These are phyloP conservation scores for Gonocerus acuteangulatus DNA, from an alignment of 2,888 invertebrate genomes.

Conservation along the genomic window DNA sequence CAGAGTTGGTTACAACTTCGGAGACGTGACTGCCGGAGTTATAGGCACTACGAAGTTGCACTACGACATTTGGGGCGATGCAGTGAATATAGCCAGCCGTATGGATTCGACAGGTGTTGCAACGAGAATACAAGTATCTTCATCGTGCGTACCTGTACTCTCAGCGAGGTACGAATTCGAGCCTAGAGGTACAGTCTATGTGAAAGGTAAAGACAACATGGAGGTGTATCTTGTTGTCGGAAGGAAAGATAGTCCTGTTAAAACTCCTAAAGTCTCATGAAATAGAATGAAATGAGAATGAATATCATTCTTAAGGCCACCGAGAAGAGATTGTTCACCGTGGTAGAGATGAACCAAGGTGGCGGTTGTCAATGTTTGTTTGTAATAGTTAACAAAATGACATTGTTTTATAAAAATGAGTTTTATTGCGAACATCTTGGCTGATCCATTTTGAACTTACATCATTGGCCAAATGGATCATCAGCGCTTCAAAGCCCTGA, in stretches of 20 bases:
- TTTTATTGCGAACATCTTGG: no score
- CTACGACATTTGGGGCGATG: slow-evolving; percentile 98
- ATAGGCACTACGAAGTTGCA: slow-evolving; percentile 93
- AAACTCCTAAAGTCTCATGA: slow-evolving; percentile 1
- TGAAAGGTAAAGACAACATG: slow-evolving; percentile 95
- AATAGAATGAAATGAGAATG: not conserved
- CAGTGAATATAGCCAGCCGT: slow-evolving; percentile 91
- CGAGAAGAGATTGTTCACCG: not conserved
- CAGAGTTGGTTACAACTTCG: slow-evolving; percentile 79
- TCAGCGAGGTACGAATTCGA: slow-evolving; percentile 74
- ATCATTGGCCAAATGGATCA: no score
- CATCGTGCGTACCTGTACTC: slow-evolving; percentile 63
- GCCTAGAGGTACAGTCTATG: slow-evolving; percentile 85
- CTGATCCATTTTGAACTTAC: no score
- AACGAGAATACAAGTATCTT: slow-evolving; percentile 75
- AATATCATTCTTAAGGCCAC: not conserved
- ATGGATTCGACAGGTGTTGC: slow-evolving; percentile 95
- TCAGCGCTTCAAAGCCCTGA: no score
- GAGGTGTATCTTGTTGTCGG: slow-evolving; percentile 66
- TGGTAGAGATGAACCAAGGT: no score
- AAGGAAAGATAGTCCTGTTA: slow-evolving; percentile 10
- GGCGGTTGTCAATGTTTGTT: not conserved
- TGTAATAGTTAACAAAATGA: not conserved
- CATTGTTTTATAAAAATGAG: no score
- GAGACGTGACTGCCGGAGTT: slow-evolving; percentile 93